Conservation (phyloP, 2,888 invertebrate species). For the Zhuqinia jingwanae region DNA sequence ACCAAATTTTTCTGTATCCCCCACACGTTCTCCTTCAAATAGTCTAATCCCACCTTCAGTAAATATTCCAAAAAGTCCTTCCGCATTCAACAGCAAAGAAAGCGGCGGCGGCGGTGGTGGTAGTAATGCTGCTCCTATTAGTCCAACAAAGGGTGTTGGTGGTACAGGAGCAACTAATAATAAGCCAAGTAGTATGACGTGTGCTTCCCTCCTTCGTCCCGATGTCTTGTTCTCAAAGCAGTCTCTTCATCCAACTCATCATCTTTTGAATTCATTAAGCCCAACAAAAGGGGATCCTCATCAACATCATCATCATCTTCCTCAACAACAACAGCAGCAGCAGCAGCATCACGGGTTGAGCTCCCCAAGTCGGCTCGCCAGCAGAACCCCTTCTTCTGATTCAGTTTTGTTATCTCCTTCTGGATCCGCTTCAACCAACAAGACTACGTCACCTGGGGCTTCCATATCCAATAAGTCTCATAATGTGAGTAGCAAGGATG, state of each 20-base stretch:
- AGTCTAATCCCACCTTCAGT: conserved; percentile 43
- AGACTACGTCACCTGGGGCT: conserved; percentile 52
- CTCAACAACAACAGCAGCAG: conserved; percentile 30
- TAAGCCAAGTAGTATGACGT: conserved; percentile 67
- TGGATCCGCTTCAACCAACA: conserved; percentile 43
- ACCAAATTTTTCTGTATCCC: conserved; percentile 72
- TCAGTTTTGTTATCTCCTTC: conserved; percentile 63
- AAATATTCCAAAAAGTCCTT: conserved; percentile 52
- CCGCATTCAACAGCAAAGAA: conserved; percentile 43
- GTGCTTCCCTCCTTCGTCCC: conserved; percentile 70
- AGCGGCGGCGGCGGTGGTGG: neutral
- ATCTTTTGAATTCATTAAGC: conserved; percentile 68
- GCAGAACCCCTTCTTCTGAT: conserved; percentile 70
- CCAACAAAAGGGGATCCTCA: conserved; percentile 65
- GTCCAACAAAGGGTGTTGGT: conserved; percentile 53
- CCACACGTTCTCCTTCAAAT: conserved; percentile 47
- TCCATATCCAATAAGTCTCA: conserved; percentile 49
- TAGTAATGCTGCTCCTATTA: conserved; percentile 34
- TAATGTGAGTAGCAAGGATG: conserved; percentile 53
- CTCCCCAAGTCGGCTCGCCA: conserved; percentile 48
- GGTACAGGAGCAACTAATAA: conserved; percentile 8
- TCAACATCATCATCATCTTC: neutral
- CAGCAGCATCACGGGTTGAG: conserved; percentile 44
- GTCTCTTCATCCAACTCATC: conserved; percentile 47
- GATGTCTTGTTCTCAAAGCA: conserved; percentile 54